These are phyloP conservation scores for Bombus impatiens DNA, from an alignment of 1,140 invertebrate genomes.

Conservation along the genomic window DNA sequence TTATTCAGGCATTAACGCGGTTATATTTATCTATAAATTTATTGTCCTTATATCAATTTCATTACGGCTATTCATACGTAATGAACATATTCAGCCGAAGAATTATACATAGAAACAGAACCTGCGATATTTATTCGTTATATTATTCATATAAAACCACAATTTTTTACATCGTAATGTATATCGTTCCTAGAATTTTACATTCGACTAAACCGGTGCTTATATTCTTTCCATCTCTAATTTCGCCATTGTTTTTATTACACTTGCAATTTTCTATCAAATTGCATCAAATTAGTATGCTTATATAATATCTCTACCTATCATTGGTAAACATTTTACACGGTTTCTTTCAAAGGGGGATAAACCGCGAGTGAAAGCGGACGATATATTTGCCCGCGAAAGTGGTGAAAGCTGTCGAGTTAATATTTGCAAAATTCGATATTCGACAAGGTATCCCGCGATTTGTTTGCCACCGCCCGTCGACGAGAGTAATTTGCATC, in stretches of 20 bases:
- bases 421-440: conserved; percentile 43
- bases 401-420: conserved; percentile 34
- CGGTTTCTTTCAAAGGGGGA: background rate
- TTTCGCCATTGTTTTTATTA: background rate
- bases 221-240: background rate
- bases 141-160: background rate
- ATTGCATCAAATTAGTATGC: background rate
- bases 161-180: too few species aligned
- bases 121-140: too few species aligned
- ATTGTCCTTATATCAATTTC: too few species aligned
- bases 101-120: background rate
- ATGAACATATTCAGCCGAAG: too few species aligned
- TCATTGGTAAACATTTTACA: background rate
- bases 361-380: background rate
- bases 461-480: conserved; percentile 22
- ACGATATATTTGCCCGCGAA: conserved; percentile 33
- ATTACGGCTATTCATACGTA: too few species aligned
- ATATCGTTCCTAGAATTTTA: too few species aligned
- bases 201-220: too few species aligned
- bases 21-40: background rate
- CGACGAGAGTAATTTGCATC: conserved; percentile 31
- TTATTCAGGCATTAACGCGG: background rate
- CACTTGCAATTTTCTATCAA: background rate
- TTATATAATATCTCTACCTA: background rate
- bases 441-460: conserved; percentile 24